Evolutionary conservation across 2,888 invertebrate genomes (phyloP), one percentile per base, ranked within the genome.

Genomic region (Apomyelois bistriatella): DNA sequence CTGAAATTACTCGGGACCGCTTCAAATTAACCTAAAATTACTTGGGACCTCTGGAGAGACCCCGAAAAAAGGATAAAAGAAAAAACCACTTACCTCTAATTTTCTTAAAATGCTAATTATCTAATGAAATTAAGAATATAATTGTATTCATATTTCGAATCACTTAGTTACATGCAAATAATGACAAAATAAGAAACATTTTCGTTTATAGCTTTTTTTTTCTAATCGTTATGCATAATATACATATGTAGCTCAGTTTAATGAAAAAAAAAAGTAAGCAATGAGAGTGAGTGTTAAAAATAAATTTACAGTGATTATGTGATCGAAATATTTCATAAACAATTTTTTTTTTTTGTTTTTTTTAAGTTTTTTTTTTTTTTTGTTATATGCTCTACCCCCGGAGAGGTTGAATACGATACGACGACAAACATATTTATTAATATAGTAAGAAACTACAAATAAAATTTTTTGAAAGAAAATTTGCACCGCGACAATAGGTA

Each of bases 311-410:
- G 64, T 62, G 59, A 66, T 64, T 64, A 58, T 55, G 68, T 66
- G 66, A 60, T 68, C 71, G 75, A 77, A 74, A 78, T 76, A 74
- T 72, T 74, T 70, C 74, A 69, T 76, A 82, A 78, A 67, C 56
- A 40, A 48, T 62, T 58, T 65, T 59, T 60, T 58, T 61, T 64
- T 67, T 63, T 51, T 48, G 17, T 13, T 49, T 47, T 64, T 62
- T 64, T 68, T 63, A 53, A 53, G 65, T 64, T 63, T 58, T 72
- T 68, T 65, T 73, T 68, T 64, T 54, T 52, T 46, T 48, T 61
- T 61, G 72, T 76, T 77, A 76, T 73, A 74, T 63, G 76, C 82
- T 79, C 87, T 80, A 79, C 7, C 66, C 85, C 86, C 87, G 84
- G 85, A 82, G 74, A 61, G 82, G 82, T 80, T 66, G 72, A 75